A percentile compares a stretch with the other conserved stretches of the same genome.
Evolutionary conservation across 2,888 invertebrate species (phyloP).

Genomic region (Sussaba pulchella): DNA sequence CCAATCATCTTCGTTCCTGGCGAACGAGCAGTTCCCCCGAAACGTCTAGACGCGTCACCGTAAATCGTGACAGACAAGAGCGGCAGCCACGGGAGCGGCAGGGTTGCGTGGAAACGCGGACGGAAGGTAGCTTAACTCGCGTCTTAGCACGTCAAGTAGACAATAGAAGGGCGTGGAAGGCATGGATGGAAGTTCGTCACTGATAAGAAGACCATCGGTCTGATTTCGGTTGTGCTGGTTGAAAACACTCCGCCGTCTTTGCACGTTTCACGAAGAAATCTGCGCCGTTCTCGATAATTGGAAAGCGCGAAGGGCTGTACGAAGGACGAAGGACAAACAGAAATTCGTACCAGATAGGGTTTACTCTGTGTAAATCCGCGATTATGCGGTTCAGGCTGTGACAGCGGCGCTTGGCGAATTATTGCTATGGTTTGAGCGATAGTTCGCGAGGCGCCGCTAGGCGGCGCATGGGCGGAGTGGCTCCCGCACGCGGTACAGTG

Average conservation of each 20-base stretch:
- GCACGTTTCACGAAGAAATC: not conserved
- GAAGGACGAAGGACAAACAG: not conserved
- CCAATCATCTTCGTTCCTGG: not conserved
- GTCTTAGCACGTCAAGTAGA: conserved; percentile 3
- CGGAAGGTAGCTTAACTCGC: conserved; percentile 20
- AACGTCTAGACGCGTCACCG: conserved; percentile 14
- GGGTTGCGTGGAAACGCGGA: conserved; percentile 26
- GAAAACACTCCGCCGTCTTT: not conserved
- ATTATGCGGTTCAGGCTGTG: no score
- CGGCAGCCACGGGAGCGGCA: conserved; percentile 2
- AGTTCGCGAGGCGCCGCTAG: no score
- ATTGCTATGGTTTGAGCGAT: no score
- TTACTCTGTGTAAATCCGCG: no score
- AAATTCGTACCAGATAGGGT: not conserved
- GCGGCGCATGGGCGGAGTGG: no score
- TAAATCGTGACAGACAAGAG: conserved; percentile 16
- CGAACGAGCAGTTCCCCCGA: conserved; percentile 17
- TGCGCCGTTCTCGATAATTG: not conserved
- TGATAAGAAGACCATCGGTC: conserved; percentile 21
- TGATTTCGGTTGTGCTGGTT: not conserved
- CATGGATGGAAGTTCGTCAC: not conserved
- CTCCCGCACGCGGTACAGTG: no score
- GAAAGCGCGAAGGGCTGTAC: not conserved
- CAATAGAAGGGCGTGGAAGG: conserved; percentile 1
- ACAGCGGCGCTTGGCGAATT: no score